Conservation (phyloP, 2,888 invertebrate species). For the Hirtodrosophila histrioides region DNA sequence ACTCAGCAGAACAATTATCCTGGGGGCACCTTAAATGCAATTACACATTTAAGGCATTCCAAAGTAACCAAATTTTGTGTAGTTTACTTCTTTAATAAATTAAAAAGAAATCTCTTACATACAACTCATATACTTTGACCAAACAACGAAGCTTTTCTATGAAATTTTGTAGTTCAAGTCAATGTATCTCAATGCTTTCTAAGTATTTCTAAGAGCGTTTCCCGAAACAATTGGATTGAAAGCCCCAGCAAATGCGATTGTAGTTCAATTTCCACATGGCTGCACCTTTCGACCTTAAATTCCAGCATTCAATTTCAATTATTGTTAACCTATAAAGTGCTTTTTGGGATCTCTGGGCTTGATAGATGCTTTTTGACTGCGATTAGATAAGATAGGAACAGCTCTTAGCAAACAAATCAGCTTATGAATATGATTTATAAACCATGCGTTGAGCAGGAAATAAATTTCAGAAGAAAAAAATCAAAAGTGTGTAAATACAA, state of each 20-base stretch:
- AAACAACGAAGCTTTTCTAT: too few relatives aligned
- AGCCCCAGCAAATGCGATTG: not conserved
- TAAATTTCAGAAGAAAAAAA: slow-evolving; percentile 23
- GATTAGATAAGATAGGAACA: slow-evolving; percentile 20
- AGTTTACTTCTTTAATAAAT: too few relatives aligned
- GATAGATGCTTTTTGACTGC: slow-evolving; percentile 9
- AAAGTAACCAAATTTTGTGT: too few relatives aligned
- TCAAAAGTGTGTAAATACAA: slow-evolving; percentile 30
- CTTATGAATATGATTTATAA: slow-evolving; percentile 9
- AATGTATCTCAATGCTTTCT: too few relatives aligned
- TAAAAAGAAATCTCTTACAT: too few relatives aligned
- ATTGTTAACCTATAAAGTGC: slow-evolving; percentile 19
- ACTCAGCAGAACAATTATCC: too few relatives aligned
- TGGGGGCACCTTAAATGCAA: too few relatives aligned
- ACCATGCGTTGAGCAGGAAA: slow-evolving; percentile 24
- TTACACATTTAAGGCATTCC: too few relatives aligned
- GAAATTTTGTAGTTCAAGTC: too few relatives aligned
- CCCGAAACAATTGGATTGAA: too few relatives aligned
- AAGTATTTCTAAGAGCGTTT: too few relatives aligned
- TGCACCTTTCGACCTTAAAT: slow-evolving; percentile 17
- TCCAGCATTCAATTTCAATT: slow-evolving; percentile 24
- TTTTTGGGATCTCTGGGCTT: not conserved
- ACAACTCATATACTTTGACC: too few relatives aligned
- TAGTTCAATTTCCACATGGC: slow-evolving; percentile 44
- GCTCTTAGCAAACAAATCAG: not conserved